Conservation (phyloP, 2,888 invertebrate species). For the Nomada fucata region DNA sequence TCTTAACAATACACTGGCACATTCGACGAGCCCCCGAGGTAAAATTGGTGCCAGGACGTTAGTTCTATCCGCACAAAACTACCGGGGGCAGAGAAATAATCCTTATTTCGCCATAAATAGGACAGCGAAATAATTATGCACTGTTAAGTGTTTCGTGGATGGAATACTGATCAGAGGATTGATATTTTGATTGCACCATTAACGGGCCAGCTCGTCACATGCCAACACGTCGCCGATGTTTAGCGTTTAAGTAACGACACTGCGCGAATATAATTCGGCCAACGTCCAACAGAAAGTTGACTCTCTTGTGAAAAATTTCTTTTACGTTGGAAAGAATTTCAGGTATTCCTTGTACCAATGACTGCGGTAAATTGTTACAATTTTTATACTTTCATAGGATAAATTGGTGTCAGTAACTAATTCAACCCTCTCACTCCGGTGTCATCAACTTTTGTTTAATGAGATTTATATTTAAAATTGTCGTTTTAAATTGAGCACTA, state of each 20-base stretch:
- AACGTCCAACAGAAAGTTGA: background rate
- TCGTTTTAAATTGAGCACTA: too few relatives aligned
- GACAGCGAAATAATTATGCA: slow-evolving; percentile 64
- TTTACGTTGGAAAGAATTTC: background rate
- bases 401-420: too few relatives aligned
- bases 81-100: background rate
- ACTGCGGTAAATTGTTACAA: background rate
- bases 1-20: background rate
- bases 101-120: slow-evolving; percentile 50
- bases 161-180: slow-evolving; percentile 42
- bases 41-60: background rate
- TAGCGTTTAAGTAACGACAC: slow-evolving; percentile 6
- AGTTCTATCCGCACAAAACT: slow-evolving; percentile 5
- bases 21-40: background rate
- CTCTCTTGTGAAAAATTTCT: background rate
- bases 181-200: slow-evolving; percentile 34
- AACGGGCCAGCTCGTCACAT: background rate
- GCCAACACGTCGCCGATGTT: slow-evolving; percentile 19
- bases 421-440: too few relatives aligned
- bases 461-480: too few relatives aligned
- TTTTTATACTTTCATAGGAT: too few relatives aligned
- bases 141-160: slow-evolving; percentile 54
- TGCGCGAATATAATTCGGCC: slow-evolving; percentile 2
- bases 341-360: background rate
- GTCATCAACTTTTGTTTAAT: too few relatives aligned